Evolutionary conservation across 2,888 invertebrate genomes (phyloP).

Genomic region (Ischnura elegans): DNA sequence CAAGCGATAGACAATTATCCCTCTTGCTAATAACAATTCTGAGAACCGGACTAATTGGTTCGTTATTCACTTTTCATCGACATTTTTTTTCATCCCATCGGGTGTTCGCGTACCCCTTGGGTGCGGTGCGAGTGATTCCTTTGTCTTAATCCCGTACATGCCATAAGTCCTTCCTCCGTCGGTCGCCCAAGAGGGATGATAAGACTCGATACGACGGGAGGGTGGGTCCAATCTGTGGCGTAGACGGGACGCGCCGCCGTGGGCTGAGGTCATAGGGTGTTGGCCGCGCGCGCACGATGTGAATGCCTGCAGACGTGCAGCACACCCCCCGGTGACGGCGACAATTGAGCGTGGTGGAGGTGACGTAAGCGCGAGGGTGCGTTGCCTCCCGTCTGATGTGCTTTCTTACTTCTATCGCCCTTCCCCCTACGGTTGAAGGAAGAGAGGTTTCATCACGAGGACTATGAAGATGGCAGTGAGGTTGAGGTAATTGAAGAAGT

Average conservation of each 20-base stretch:
- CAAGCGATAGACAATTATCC: no score
- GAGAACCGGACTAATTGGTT: no score
- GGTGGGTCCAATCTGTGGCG: not conserved
- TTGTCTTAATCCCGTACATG: not conserved
- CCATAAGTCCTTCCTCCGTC: not conserved
- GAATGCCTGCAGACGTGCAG: not conserved
- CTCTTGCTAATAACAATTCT: no score
- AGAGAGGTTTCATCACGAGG: not conserved
- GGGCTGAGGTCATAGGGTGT: not conserved
- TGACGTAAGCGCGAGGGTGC: conserved; percentile 18
- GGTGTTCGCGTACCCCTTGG: not conserved
- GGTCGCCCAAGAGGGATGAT: not conserved
- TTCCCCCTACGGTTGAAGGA: not conserved
- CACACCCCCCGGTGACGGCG: not conserved
- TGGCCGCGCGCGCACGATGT: not conserved
- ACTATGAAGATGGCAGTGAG: not conserved
- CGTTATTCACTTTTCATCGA: no score
- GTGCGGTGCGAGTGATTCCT: not conserved
- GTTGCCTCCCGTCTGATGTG: not conserved
- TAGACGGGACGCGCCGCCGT: not conserved
- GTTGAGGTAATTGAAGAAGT: no score
- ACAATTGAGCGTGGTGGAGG: not conserved
- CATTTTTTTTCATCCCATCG: no score
- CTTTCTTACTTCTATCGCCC: not conserved
- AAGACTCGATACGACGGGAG: not conserved